Percentiles rank a stretch among this genome's conserved stretches.
Evolutionary conservation across 1,140 invertebrate genomes (phyloP).

Genomic region (Caerostris darwini): DNA sequence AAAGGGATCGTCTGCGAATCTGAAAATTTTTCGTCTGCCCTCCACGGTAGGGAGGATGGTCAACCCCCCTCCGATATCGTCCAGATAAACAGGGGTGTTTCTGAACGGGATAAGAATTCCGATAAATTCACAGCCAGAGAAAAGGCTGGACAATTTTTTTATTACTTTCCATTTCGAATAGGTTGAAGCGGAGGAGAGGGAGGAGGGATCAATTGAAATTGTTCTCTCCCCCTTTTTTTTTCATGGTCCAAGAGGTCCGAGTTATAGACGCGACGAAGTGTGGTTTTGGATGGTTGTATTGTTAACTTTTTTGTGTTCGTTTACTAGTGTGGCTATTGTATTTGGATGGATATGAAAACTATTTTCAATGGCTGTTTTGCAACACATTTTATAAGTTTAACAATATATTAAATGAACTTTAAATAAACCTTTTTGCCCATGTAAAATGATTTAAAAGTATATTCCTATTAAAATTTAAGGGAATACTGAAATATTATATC

Average conservation of each 20-base stretch:
- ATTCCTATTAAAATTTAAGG: too few species aligned
- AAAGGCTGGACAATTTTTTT: neutral
- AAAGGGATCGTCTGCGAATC: slow-evolving; percentile 29
- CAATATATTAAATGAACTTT: too few species aligned
- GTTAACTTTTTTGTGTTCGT: neutral
- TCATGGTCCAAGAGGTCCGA: neutral
- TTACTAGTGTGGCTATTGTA: too few species aligned
- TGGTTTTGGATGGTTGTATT: neutral
- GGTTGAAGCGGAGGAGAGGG: neutral
- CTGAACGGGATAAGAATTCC: slow-evolving; percentile 2
- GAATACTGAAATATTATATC: too few species aligned
- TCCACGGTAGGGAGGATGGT: neutral
- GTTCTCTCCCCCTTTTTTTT: neutral
- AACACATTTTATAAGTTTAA: too few species aligned
- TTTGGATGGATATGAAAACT: too few species aligned
- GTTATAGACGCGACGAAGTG: neutral
- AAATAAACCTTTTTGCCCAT: too few species aligned
- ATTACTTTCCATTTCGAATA: neutral
- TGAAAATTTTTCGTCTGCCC: slow-evolving; percentile 13
- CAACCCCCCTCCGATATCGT: neutral
- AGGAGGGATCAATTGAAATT: neutral
- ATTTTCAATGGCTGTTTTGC: too few species aligned
- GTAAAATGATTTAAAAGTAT: too few species aligned
- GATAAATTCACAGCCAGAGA: slow-evolving; percentile 23
- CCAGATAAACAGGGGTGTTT: slow-evolving; percentile 6